Evolutionary conservation across 2,888 invertebrate species (phyloP).

Genomic region (Malthinus seriepunctatus): DNA sequence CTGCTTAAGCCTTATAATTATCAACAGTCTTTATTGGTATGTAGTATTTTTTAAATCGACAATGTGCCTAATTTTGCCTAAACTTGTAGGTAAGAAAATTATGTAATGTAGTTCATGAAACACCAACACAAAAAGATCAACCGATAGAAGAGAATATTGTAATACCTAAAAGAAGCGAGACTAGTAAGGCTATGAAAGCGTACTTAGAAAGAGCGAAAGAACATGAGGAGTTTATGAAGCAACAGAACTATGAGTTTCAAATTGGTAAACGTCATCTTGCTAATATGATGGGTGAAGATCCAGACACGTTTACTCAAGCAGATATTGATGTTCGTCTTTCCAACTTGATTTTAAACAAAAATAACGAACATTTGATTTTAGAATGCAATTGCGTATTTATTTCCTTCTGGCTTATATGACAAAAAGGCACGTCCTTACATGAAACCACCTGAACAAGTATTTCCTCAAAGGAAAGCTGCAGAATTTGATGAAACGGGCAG

Average conservation of each 20-base stretch:
- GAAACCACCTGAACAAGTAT: conserved; percentile 88
- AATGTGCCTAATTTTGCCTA: too few species aligned
- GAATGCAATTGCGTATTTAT: conserved; percentile 90
- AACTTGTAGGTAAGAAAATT: too few species aligned
- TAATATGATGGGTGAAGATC: conserved; percentile 98
- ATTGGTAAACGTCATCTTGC: conserved; percentile 95
- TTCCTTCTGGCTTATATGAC: conserved; percentile 92
- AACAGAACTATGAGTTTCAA: conserved; percentile 78
- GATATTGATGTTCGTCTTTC: conserved; percentile 74
- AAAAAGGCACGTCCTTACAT: conserved; percentile 85
- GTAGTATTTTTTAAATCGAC: too few species aligned
- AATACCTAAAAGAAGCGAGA: conserved; percentile 57
- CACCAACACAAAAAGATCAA: too few species aligned
- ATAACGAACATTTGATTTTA: conserved; percentile 50
- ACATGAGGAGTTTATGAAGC: conserved; percentile 83
- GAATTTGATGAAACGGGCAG: conserved; percentile 90
- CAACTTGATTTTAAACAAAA: conserved; percentile 35
- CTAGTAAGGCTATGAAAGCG: conserved; percentile 88
- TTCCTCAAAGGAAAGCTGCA: conserved; percentile 81
- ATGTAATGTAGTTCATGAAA: too few species aligned
- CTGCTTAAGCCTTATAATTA: too few species aligned
- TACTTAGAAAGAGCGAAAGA: conserved; percentile 82
- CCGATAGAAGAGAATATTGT: neutral
- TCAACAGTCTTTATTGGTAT: too few species aligned
- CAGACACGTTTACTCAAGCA: conserved; percentile 83